These are phyloP conservation scores for Chaetogeoica ovagalla DNA, from an alignment of 2,888 invertebrate species.

Conservation along the genomic window DNA sequence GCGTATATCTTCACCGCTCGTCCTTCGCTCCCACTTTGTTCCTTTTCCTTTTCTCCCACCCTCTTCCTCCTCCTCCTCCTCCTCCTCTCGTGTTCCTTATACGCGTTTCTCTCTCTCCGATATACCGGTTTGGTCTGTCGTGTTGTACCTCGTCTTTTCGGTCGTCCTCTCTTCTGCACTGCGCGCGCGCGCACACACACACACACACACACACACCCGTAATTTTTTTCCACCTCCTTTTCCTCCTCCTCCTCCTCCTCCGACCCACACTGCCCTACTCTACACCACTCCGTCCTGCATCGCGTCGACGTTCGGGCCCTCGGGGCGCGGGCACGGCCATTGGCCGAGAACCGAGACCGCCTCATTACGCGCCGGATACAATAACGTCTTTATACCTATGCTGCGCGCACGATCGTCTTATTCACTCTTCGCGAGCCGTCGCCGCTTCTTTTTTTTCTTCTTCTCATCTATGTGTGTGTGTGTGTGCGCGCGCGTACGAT, in stretches of 20 bases:
- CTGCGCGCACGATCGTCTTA: conserved; percentile 32
- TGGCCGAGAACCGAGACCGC: conserved; percentile 48
- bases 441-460: not conserved
- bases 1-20: not conserved
- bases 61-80: not conserved
- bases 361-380: conserved; percentile 17
- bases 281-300: not conserved
- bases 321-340: conserved; percentile 25
- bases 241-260: not conserved
- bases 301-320: not conserved
- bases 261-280: too few relatives aligned
- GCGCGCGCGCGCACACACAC: not conserved
- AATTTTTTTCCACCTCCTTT: not conserved
- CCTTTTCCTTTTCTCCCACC: not conserved
- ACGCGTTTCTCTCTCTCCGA: not conserved
- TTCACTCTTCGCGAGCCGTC: not conserved
- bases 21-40: conserved; percentile 7
- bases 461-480: not conserved
- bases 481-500: too few relatives aligned
- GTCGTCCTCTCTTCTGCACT: not conserved
- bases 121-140: conserved; percentile 37
- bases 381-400: conserved; percentile 45
- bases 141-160: conserved; percentile 12
- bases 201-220: not conserved
- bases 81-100: not conserved